phyloP scores from a whole-genome alignment of 1,140 invertebrate species.

The Dreissena polymorpha region DNA sequence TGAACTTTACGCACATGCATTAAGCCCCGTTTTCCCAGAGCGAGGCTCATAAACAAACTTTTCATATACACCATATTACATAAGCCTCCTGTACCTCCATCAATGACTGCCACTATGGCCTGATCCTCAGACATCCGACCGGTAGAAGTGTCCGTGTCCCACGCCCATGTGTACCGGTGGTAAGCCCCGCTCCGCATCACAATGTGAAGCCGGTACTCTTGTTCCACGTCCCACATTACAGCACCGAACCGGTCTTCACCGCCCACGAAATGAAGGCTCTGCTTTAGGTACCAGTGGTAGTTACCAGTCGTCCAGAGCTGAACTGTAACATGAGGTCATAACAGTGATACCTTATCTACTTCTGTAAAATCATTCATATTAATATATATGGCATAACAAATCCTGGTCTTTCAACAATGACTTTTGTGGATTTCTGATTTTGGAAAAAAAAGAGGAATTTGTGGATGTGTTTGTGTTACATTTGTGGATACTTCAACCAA shows the following conservation, averaged over 20 bases:
- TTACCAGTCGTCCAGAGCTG: constrained; percentile 91
- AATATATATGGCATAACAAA: no score
- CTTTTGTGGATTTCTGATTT: no score
- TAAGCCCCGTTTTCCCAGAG: no score
- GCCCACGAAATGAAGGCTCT: constrained; percentile 82
- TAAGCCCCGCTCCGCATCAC: constrained; percentile 82
- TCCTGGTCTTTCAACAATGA: no score
- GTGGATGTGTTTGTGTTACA: no score
- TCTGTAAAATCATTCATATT: no score
- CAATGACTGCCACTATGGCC: constrained; percentile 87
- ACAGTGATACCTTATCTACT: no score
- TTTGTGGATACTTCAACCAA: no score
- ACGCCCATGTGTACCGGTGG: constrained; percentile 84
- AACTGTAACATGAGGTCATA: constrained; percentile 76
- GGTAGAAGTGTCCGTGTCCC: constrained; percentile 82
- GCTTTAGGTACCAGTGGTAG: constrained; percentile 95
- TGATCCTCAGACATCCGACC: constrained; percentile 76
- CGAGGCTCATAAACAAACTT: neutral
- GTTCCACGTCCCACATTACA: constrained; percentile 83
- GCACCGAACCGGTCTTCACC: constrained; percentile 76
- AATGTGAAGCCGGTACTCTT: constrained; percentile 84
- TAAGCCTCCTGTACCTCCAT: constrained; percentile 82
- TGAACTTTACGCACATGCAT: no score
- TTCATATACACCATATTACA: neutral
- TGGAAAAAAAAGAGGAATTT: no score